phyloP scores from a whole-genome alignment of 2,113 vertebrate genomes.

The Procavia capensis region DNA sequence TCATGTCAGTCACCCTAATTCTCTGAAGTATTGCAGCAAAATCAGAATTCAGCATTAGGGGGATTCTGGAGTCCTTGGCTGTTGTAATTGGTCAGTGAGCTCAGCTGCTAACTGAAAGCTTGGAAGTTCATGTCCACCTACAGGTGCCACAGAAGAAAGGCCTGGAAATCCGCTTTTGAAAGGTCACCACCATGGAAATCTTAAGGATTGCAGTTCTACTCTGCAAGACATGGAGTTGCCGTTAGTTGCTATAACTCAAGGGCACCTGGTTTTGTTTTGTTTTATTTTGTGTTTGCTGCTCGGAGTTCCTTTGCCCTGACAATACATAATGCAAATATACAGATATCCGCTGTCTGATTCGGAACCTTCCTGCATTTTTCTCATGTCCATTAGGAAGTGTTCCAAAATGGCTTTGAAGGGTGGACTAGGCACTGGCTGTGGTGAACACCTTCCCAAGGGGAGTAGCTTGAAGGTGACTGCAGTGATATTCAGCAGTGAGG shows the following conservation, averaged over 20 bases:
- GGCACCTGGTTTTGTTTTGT: not conserved
- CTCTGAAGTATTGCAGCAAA: not conserved
- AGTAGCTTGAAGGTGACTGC: too few relatives aligned
- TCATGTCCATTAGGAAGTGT: not conserved
- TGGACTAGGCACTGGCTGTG: too few relatives aligned
- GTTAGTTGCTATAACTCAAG: not conserved
- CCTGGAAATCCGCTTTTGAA: not conserved
- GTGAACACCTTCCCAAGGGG: too few relatives aligned
- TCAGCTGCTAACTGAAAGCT: not conserved
- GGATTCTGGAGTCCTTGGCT: not conserved
- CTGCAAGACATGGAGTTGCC: not conserved
- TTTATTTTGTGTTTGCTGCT: not conserved
- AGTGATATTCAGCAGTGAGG: too few relatives aligned
- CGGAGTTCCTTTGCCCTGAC: not conserved
- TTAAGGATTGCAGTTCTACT: not conserved
- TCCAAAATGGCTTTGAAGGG: too few relatives aligned
- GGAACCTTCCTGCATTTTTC: not conserved
- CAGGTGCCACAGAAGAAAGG: not conserved
- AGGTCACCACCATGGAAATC: not conserved
- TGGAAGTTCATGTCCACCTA: not conserved
- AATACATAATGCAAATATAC: not conserved
- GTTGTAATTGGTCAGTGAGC: not conserved
- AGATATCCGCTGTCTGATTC: not conserved
- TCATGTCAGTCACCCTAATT: not conserved
- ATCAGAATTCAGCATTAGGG: conserved; percentile 14